Evolutionary conservation across 2,797 vertebrate species (phyloP).

Genomic region (Erpetoichthys calabaricus): DNA sequence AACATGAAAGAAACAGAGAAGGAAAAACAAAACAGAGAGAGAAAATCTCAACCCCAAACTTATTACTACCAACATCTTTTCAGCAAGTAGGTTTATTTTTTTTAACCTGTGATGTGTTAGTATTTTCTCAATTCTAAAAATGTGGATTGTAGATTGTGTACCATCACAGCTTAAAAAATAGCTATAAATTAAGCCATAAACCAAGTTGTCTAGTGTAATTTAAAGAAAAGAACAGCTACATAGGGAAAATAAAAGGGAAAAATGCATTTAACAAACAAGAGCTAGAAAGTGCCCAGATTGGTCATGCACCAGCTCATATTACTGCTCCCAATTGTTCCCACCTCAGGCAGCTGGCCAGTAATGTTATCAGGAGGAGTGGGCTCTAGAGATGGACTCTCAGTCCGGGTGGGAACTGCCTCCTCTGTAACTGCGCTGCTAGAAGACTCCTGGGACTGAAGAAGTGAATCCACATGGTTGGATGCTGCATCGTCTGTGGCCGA

Average conservation of each 20-base stretch:
- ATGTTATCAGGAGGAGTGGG: conserved; percentile 77
- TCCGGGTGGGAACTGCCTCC: conserved; percentile 57
- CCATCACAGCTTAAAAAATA: no score
- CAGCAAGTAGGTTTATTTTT: no score
- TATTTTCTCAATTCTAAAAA: no score
- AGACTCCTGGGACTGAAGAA: conserved; percentile 83
- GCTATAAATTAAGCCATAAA: no score
- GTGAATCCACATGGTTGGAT: conserved; percentile 71
- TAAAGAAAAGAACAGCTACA: conserved; percentile 2
- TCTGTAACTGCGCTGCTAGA: conserved; percentile 67
- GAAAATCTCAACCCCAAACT: conserved; percentile 29
- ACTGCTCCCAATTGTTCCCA: conserved; percentile 68
- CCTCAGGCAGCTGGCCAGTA: conserved; percentile 98
- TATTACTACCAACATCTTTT: no score
- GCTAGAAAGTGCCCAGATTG: conserved; percentile 11
- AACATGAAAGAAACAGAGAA: conserved; percentile 32
- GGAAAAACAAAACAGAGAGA: conserved; percentile 12
- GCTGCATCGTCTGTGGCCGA: conserved; percentile 65
- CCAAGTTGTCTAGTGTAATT: not conserved
- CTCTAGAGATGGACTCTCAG: conserved; percentile 76
- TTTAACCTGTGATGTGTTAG: no score
- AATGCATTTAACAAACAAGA: conserved; percentile 20
- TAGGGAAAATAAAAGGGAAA: conserved; percentile 15
- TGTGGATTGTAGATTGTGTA: no score
- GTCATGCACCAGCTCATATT: conserved; percentile 76